Evolutionary conservation across 30 jellyfish, hydroid and myxozoan genomes (phyloP), one percentile per base, ranked within the genome.

Genomic region (Haliclystus octoradiatus): DNA sequence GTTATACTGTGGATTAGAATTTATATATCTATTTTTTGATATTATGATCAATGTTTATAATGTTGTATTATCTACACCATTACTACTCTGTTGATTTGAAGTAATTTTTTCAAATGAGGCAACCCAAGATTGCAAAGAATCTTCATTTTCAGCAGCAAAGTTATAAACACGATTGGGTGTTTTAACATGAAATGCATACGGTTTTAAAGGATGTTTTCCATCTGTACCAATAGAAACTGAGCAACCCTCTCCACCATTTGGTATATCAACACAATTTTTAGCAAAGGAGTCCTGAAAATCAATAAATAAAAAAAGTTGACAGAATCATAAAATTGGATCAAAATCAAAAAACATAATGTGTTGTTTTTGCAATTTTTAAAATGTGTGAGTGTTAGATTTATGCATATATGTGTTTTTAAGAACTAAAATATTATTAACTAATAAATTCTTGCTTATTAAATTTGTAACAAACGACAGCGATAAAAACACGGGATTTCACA

Each of bases 181-280:
- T 46, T 61, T 61, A 9, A 86, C 96, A 77, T 68, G 30, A 50
- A 86, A 86, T 14, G 85, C 82, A 50, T 86, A 74, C 29, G 94
- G 92, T 33, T 70, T 78, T 27, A 65, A 66, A 24, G 96, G 96
- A 64, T 86, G 96, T 28, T 49, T 86, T 26, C 96, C 96, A 61
- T 79, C 88, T 7, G 74, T 76, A 65, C 96, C 96, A 47, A 79
- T 94, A 33, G 72, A 32, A 4, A 77, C 92, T 22, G 46, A 73
- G 15, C 81, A 63, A 29, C 25, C 34, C 50, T 23, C 33, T 60
- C 26, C 26, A 7, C 49, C 26, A 34, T 70, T 14, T 26, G n/a
- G n/a, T n/a, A n/a, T n/a, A n/a, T 2, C 12, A 78, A 81, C 49
- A 63, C 92, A 19, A 32, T 30, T 34, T 61, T 78, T 28, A 82